These are phyloP conservation scores for Scaptomyza tumidula DNA, from an alignment of 2,888 invertebrate species.

Conservation along the genomic window DNA sequence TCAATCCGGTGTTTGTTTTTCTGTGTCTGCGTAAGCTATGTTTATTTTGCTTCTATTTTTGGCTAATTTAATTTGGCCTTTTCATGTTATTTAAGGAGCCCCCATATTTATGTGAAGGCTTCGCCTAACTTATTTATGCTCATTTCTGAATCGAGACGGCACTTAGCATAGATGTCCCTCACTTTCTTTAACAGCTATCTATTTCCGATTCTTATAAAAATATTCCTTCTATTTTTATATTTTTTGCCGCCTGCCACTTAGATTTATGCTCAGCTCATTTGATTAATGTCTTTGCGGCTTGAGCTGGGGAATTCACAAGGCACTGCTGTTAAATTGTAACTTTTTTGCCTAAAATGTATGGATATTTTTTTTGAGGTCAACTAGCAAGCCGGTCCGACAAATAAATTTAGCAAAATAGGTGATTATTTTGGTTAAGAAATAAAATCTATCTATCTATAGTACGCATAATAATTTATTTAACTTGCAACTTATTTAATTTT, in stretches of 20 bases:
- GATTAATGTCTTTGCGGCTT: conserved; percentile 62
- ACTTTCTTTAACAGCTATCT: conserved; percentile 28
- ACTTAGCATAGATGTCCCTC: conserved; percentile 47
- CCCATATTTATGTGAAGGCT: conserved; percentile 46
- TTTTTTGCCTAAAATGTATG: conserved; percentile 43
- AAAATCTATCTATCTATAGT: not conserved
- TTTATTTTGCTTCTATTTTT: conserved; percentile 50
- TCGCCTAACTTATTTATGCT: conserved; percentile 55
- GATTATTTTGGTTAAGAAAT: not conserved
- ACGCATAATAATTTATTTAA: not conserved
- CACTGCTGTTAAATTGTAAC: conserved; percentile 41
- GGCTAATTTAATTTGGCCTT: conserved; percentile 56
- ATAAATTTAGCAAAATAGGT: conserved; percentile 33
- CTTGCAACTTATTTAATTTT: too few species aligned
- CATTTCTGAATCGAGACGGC: conserved; percentile 25
- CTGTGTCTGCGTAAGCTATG: conserved; percentile 32
- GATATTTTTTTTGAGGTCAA: conserved; percentile 41
- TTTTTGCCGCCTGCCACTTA: conserved; percentile 35
- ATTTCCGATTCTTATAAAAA: conserved; percentile 20
- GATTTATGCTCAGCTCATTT: conserved; percentile 70
- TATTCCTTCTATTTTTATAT: conserved; percentile 5
- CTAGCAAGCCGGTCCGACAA: conserved; percentile 23
- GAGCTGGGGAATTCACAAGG: conserved; percentile 47
- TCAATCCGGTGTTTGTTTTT: conserved; percentile 30
- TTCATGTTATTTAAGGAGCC: conserved; percentile 45